Evolutionary conservation across 2,797 vertebrate genomes (phyloP), one percentile per base, ranked within the genome.

Genomic region (Morus bassanus): DNA sequence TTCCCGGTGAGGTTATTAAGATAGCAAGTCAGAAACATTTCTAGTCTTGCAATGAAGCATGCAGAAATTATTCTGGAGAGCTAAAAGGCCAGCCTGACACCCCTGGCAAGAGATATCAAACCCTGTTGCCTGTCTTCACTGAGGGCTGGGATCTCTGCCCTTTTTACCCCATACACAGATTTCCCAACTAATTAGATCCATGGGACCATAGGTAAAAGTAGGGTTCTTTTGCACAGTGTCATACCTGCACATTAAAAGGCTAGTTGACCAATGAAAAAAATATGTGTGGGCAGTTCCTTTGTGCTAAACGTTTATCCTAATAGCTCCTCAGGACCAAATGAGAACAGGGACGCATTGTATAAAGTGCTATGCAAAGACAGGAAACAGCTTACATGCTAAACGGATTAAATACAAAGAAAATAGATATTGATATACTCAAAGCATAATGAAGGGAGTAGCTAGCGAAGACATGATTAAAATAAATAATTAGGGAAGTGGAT

Each of bases 1-100:
- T 96, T 96, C 88, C 91, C 84, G 51, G 61, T 35, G 96, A 96
- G 87, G 89, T 88, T 89, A 79, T 93, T 87, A 85, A 91, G 96
- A 65, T 96, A 96, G 95, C 63, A 81, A 93, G 88, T 94, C 89
- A 95, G 88, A 85, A 95, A 81, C 27, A 7, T 94, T 94, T 92
- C 73, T 35, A 14, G 41, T 19, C 64, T 41, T 53, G 96, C 87
- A 75, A 43, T 45, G 82, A 86, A 95, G 91, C 90, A 27, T 53
- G 85, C 76, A 57, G 90, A 85, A 80, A 13, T 4, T 16, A 14
- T 63, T 56, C 61, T 9, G 23, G 35, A 45, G 60, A 85, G 85
- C 37, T 18, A 15, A 23, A 53, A 46, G 48, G 43, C 48, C 35
- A 2, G 3, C 7, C 2, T 2, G 63, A 28, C 46, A 12, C 23